Conservation (phyloP, 1,140 invertebrate genomes). For the Tetranychus urticae region DNA sequence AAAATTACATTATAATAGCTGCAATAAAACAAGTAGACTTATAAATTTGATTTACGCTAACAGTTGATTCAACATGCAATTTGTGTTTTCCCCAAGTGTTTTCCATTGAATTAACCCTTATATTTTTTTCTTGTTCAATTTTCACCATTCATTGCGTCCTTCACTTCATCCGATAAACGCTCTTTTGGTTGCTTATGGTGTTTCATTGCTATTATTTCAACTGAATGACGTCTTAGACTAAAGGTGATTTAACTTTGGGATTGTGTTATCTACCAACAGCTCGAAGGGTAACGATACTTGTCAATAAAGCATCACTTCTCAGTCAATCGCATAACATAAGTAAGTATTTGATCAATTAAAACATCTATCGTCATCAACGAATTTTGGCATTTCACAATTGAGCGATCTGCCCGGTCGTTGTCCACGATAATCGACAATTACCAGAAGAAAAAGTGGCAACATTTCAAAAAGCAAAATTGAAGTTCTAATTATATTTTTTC, state of each 20-base stretch:
- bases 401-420: no score
- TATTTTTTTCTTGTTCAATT: no score
- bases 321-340: not conserved
- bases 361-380: not conserved
- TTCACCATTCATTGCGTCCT: no score
- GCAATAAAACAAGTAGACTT: not conserved
- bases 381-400: no score
- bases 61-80: not conserved
- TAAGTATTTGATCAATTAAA: not conserved
- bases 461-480: no score
- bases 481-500: not conserved
- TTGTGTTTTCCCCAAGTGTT: no score
- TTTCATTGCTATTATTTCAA: no score
- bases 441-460: no score
- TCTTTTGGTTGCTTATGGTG: no score
- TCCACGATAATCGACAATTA: no score
- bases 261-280: slow-evolving; percentile 32
- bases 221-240: no score
- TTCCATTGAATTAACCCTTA: not conserved
- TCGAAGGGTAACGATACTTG: slow-evolving; percentile 27
- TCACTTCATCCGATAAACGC: no score
- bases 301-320: slow-evolving; percentile 22
- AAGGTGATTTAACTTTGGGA: slow-evolving; percentile 27
- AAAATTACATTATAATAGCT: not conserved
- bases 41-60: slow-evolving; percentile 5